Evolutionary conservation across 2,888 invertebrate species (phyloP).

Genomic region (Tipula helvola): DNA sequence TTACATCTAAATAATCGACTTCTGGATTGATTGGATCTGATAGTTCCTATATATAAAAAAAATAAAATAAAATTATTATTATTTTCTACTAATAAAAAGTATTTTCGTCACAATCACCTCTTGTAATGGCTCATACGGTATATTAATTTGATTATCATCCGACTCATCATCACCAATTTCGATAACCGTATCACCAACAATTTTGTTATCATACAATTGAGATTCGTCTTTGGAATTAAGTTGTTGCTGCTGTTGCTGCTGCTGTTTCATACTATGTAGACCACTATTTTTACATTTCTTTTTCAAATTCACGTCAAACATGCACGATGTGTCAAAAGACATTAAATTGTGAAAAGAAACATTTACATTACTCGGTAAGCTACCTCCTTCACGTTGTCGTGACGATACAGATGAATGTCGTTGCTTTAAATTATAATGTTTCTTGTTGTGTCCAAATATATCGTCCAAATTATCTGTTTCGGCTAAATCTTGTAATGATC

Average conservation of each 20-base stretch:
- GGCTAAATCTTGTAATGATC: slow-evolving; percentile 47
- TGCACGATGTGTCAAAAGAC: slow-evolving; percentile 22
- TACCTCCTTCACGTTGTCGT: slow-evolving; percentile 51
- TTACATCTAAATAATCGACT: not conserved
- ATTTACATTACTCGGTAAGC: slow-evolving; percentile 45
- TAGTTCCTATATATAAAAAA: slow-evolving; percentile 4
- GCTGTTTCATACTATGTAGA: not conserved
- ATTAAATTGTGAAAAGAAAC: slow-evolving; percentile 25
- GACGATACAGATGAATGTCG: slow-evolving; percentile 34
- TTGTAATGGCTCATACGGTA: slow-evolving; percentile 16
- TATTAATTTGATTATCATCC: slow-evolving; percentile 18
- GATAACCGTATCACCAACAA: slow-evolving; percentile 35
- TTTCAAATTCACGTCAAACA: slow-evolving; percentile 18
- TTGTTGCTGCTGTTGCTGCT: not conserved
- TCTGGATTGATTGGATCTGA: not conserved
- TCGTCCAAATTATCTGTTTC: slow-evolving; percentile 29
- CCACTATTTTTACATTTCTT: not conserved
- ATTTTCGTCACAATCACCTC: slow-evolving; percentile 11
- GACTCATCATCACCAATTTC: slow-evolving; percentile 34
- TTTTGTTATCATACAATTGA: slow-evolving; percentile 24
- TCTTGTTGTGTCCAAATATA: not conserved
- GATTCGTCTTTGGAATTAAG: slow-evolving; percentile 5
- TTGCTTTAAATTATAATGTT: slow-evolving; percentile 27
- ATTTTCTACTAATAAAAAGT: not conserved
- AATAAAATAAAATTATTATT: not conserved